These are phyloP conservation scores for Caiman crocodilus DNA, from an alignment of 2,797 vertebrate genomes.

Conservation along the genomic window DNA sequence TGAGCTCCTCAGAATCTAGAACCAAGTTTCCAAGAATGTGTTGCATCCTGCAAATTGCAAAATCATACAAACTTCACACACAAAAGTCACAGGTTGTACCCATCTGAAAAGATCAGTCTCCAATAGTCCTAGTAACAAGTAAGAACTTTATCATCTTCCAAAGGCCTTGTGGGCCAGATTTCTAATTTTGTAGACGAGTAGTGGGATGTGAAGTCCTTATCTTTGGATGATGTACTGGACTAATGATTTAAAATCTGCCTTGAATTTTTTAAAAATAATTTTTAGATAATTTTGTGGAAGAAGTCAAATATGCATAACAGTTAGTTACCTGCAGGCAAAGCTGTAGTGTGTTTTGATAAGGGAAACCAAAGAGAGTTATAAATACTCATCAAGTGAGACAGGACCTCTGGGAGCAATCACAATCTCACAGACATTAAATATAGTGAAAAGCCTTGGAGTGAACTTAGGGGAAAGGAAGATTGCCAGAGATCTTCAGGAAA, in stretches of 20 bases:
- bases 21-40: constrained; percentile 1
- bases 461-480: too few relatives aligned
- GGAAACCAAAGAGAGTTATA: too few relatives aligned
- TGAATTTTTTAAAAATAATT: neutral
- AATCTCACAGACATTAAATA: too few relatives aligned
- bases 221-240: neutral
- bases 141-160: neutral
- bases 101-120: neutral
- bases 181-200: neutral
- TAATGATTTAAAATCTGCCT: neutral
- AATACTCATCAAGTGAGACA: too few relatives aligned
- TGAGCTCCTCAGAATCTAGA: neutral
- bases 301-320: too few relatives aligned
- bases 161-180: neutral
- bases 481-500: too few relatives aligned
- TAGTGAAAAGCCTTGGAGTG: too few relatives aligned
- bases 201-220: neutral
- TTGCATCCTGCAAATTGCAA: constrained; percentile 13
- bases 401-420: too few relatives aligned
- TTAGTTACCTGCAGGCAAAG: too few relatives aligned
- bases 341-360: too few relatives aligned
- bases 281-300: too few relatives aligned
- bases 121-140: neutral
- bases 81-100: too few relatives aligned
- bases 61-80: neutral